A percentile compares a stretch with the other conserved stretches of the same genome.
Evolutionary conservation across 1,140 invertebrate species (phyloP).

Genomic region (Bombus confusus): DNA sequence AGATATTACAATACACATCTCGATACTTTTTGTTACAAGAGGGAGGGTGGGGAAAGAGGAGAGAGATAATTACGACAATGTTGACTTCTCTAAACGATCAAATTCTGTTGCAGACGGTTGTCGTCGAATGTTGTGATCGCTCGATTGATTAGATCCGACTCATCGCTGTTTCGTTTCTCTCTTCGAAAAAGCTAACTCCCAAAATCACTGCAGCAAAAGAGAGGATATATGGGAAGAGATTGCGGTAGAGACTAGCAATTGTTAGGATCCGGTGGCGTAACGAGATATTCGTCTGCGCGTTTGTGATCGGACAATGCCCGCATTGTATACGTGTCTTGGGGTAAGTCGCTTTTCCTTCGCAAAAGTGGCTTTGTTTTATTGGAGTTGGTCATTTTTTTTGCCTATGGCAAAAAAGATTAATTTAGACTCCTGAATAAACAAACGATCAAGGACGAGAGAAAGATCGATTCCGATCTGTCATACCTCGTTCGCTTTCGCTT

Average conservation of each 20-base stretch:
- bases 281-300: slow-evolving; percentile 93
- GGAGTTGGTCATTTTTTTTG: slow-evolving; percentile 81
- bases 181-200: slow-evolving; percentile 75
- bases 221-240: slow-evolving; percentile 77
- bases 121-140: background rate
- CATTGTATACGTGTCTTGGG: slow-evolving; percentile 94
- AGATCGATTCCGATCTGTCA: slow-evolving; percentile 43
- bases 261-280: slow-evolving; percentile 92
- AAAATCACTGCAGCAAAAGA: slow-evolving; percentile 79
- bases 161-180: slow-evolving; percentile 46
- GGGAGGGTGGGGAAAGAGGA: background rate
- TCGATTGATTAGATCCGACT: slow-evolving; percentile 37
- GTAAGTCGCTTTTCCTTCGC: slow-evolving; percentile 96
- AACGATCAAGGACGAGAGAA: slow-evolving; percentile 25
- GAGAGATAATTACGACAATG: slow-evolving; percentile 37
- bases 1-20: slow-evolving; percentile 40
- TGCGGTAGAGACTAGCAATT: slow-evolving; percentile 88
- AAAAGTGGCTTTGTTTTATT: slow-evolving; percentile 93
- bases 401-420: slow-evolving; percentile 66
- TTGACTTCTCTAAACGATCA: slow-evolving; percentile 59
- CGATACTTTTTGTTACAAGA: slow-evolving; percentile 23
- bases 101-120: slow-evolving; percentile 50
- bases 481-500: slow-evolving; percentile 92
- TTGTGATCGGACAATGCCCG: slow-evolving; percentile 96
- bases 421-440: slow-evolving; percentile 34